Percentiles rank a stretch among this genome's conserved stretches.
These are phyloP conservation scores for Campopleginae sp. DNA, from an alignment of 2,888 invertebrate species.

Conservation along the genomic window DNA sequence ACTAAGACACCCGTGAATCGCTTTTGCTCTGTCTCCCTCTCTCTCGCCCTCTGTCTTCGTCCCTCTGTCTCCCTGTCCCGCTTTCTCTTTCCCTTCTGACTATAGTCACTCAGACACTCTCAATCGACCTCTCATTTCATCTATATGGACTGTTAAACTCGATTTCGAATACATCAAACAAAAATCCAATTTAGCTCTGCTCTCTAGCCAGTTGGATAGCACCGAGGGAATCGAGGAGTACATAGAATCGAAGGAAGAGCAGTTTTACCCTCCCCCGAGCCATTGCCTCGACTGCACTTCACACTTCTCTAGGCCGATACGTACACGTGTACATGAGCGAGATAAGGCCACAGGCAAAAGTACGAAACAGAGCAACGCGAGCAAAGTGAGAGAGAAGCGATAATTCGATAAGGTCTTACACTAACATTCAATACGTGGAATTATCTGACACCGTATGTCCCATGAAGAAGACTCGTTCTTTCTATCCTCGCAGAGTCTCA, in stretches of 20 bases:
- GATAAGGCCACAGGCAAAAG: constrained; percentile 37
- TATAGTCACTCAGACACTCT: constrained; percentile 54
- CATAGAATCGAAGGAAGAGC: constrained; percentile 56
- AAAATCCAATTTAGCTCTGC: constrained; percentile 75
- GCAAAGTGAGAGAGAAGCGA: constrained; percentile 64
- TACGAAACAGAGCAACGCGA: constrained; percentile 50
- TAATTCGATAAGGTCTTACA: constrained; percentile 76
- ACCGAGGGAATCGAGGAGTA: constrained; percentile 67
- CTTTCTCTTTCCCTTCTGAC: constrained; percentile 19
- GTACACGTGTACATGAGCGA: constrained; percentile 17
- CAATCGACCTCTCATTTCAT: constrained; percentile 43
- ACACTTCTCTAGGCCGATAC: constrained; percentile 49
- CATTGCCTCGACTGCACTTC: constrained; percentile 58
- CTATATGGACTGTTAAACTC: constrained; percentile 71
- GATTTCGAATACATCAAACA: constrained; percentile 74
- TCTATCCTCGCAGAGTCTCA: constrained; percentile 26
- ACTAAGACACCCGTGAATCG: constrained; percentile 42
- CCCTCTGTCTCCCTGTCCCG: not conserved
- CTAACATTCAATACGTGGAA: constrained; percentile 75
- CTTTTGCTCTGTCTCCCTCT: constrained; percentile 18
- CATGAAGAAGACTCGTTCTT: constrained; percentile 59
- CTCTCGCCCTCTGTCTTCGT: constrained; percentile 1
- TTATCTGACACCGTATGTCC: constrained; percentile 71
- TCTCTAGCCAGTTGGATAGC: constrained; percentile 66
- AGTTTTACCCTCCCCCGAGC: constrained; percentile 44